Conservation (phyloP, 2,113 vertebrate genomes). For the Lampris megalopsis region DNA sequence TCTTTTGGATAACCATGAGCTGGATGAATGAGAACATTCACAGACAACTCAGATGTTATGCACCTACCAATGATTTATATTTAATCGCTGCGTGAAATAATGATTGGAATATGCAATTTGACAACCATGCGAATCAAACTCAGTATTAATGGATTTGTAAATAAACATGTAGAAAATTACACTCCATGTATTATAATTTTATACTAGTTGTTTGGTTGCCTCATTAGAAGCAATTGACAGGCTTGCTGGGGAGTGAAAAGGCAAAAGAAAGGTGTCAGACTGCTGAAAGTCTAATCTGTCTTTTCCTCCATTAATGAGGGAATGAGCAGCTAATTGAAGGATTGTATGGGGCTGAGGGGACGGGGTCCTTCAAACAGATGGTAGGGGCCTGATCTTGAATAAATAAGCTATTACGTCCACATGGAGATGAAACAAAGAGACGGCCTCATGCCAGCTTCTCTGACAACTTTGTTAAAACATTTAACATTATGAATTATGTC, state of each 20-base stretch:
- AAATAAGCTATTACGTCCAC: constrained; percentile 55
- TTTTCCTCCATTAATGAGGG: constrained; percentile 47
- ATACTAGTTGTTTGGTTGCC: neutral
- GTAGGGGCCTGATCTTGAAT: constrained; percentile 48
- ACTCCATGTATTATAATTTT: neutral
- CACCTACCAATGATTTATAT: too few relatives aligned
- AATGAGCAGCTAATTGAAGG: constrained; percentile 53
- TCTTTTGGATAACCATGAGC: too few relatives aligned
- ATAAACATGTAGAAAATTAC: neutral
- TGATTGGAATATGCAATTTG: neutral
- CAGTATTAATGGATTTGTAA: neutral
- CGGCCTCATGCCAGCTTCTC: neutral
- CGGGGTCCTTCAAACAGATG: constrained; percentile 63
- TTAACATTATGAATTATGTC: neutral
- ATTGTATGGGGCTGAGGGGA: constrained; percentile 46
- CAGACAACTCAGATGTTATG: too few relatives aligned
- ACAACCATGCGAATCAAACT: neutral
- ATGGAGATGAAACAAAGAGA: constrained; percentile 1
- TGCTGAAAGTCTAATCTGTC: constrained; percentile 6
- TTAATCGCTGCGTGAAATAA: neutral
- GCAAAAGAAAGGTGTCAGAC: constrained; percentile 25
- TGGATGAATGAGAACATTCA: too few relatives aligned
- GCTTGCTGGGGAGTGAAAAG: constrained; percentile 14
- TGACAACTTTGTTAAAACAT: constrained; percentile 6
- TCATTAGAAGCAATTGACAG: constrained; percentile 1